Conservation (phyloP, 2,888 invertebrate species). For the Calliopum simillimum region DNA sequence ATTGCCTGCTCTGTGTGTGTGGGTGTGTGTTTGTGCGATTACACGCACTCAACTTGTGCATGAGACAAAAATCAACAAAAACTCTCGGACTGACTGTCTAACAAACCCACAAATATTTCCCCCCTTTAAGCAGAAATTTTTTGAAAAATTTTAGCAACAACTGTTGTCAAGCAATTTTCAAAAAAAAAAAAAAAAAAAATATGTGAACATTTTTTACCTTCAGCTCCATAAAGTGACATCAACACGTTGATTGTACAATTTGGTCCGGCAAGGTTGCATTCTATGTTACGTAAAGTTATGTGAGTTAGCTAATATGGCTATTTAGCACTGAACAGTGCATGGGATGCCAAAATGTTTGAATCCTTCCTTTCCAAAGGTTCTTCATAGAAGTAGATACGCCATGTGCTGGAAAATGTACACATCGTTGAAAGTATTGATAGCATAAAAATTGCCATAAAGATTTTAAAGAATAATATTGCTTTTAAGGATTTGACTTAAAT, state of each 20-base stretch:
- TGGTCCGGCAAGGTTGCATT: not conserved
- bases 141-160: constrained; percentile 21
- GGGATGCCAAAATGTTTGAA: constrained; percentile 3
- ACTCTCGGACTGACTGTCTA: not conserved
- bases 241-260: not conserved
- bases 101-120: constrained; percentile 9
- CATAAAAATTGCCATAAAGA: too few relatives aligned
- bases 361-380: too few relatives aligned
- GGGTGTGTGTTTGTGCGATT: not conserved
- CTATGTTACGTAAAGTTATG: too few relatives aligned
- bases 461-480: too few relatives aligned
- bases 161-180: too few relatives aligned
- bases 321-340: constrained; percentile 14
- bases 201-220: not conserved
- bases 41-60: not conserved
- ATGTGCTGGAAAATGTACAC: too few relatives aligned
- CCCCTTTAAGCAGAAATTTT: not conserved
- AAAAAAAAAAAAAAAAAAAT: too few relatives aligned
- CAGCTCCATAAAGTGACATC: constrained; percentile 8
- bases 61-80: constrained; percentile 13
- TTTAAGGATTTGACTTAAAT: too few relatives aligned
- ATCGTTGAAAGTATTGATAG: too few relatives aligned
- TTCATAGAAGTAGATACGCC: too few relatives aligned
- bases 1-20: too few relatives aligned
- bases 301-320: constrained; percentile 8